Conservation (phyloP, 2,888 invertebrate species). For the Julus scanicus region DNA sequence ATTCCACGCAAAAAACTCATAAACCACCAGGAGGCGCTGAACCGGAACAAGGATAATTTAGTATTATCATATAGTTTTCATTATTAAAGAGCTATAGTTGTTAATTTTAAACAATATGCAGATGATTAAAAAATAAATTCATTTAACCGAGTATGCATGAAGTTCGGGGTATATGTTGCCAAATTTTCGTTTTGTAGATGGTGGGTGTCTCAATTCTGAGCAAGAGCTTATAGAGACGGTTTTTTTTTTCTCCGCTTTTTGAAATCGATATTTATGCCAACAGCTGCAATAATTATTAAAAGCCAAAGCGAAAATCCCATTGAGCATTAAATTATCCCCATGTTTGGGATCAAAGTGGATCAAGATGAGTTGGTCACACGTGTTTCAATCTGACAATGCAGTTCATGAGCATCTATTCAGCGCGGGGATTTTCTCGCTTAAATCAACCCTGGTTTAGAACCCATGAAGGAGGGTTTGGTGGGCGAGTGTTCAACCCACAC, state of each 20-base stretch:
- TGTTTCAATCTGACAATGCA: not conserved
- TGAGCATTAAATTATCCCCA: slow-evolving; percentile 31
- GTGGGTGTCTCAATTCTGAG: not conserved
- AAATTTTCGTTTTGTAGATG: not conserved
- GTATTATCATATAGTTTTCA: no score
- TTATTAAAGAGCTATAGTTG: no score
- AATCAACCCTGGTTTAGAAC: slow-evolving; percentile 1
- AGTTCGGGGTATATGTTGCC: not conserved
- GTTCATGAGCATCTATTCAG: slow-evolving; percentile 16
- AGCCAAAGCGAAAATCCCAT: slow-evolving; percentile 27
- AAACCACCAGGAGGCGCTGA: no score
- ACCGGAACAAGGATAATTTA: no score
- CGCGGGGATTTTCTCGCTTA: not conserved
- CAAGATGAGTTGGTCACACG: slow-evolving; percentile 38
- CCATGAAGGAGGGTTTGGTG: slow-evolving; percentile 24
- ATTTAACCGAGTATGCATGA: no score
- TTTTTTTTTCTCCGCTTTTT: not conserved
- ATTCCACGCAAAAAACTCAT: no score
- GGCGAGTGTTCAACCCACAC: not conserved
- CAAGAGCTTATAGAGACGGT: not conserved
- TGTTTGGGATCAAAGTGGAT: slow-evolving; percentile 30
- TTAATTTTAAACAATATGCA: no score
- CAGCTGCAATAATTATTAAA: slow-evolving; percentile 40
- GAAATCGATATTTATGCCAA: slow-evolving; percentile 36
- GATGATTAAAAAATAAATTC: no score